A percentile compares a stretch with the other conserved stretches of the same genome.
phyloP scores from a whole-genome alignment of 2,797 vertebrate species.

The Oreonectes daqikongensis region DNA sequence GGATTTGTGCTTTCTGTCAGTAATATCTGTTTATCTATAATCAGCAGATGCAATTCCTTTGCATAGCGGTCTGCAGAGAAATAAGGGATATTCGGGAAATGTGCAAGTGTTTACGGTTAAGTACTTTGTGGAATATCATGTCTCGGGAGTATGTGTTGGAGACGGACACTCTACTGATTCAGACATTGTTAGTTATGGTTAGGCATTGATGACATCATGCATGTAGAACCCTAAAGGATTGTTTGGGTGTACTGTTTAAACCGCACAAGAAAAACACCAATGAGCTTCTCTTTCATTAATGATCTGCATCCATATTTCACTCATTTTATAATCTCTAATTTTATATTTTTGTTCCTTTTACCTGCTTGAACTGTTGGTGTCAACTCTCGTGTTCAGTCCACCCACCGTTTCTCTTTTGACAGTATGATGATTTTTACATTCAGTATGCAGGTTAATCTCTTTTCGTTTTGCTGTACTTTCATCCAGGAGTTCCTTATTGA shows the following conservation, averaged over 20 bases:
- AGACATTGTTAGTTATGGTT: background rate
- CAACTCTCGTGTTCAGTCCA: background rate
- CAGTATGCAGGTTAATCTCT: background rate
- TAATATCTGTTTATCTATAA: slow-evolving; percentile 15
- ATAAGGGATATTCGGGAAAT: slow-evolving; percentile 2
- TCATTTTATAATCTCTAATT: background rate
- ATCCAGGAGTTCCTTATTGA: background rate
- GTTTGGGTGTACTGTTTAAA: slow-evolving; percentile 37
- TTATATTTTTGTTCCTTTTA: background rate
- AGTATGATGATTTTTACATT: background rate
- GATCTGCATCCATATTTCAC: background rate
- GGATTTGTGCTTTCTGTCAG: slow-evolving; percentile 49
- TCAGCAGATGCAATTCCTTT: background rate
- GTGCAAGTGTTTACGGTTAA: background rate
- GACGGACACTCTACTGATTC: background rate
- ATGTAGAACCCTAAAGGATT: background rate
- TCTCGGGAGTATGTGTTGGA: background rate
- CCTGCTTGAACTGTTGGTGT: background rate
- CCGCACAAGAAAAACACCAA: background rate
- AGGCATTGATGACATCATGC: slow-evolving; percentile 37
- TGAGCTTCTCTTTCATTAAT: background rate
- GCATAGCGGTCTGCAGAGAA: background rate
- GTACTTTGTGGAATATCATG: background rate
- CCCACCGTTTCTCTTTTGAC: background rate
- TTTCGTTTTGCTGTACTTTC: background rate